Percentiles rank a stretch among this genome's conserved stretches.
These are phyloP conservation scores for Thaumetopoea pityocampa DNA, from an alignment of 1,140 invertebrate species.

Conservation along the genomic window DNA sequence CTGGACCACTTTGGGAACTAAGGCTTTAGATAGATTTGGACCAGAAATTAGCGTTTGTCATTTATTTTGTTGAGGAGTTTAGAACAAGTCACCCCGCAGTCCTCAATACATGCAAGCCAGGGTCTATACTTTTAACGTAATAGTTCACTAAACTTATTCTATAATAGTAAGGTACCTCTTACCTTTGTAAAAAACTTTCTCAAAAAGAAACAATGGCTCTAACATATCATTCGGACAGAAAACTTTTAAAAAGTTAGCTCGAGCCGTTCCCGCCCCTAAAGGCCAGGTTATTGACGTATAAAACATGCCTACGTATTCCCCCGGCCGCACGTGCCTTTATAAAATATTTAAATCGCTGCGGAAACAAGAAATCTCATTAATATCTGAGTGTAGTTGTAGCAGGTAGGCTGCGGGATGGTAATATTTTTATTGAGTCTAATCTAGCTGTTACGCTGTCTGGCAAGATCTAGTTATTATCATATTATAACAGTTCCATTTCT, in stretches of 20 bases:
- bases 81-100: no score
- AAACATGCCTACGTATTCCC: slow-evolving; percentile 21
- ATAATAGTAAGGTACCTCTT: no score
- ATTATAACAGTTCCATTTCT: no score
- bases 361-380: slow-evolving; percentile 28
- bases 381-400: slow-evolving; percentile 17
- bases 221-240: slow-evolving; percentile 12
- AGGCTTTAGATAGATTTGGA: no score
- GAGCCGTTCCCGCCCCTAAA: slow-evolving; percentile 10
- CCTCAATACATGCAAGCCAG: no score
- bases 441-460: neutral
- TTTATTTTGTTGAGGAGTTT: no score
- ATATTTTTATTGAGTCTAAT: neutral
- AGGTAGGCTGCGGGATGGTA: neutral
- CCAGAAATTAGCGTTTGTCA: no score
- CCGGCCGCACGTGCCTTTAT: slow-evolving; percentile 22
- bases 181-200: no score
- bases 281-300: slow-evolving; percentile 14
- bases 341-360: slow-evolving; percentile 31
- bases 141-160: no score
- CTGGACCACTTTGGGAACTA: no score
- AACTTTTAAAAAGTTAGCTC: slow-evolving; percentile 12
- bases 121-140: no score
- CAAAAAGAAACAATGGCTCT: slow-evolving; percentile 11
- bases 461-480: no score